These are phyloP conservation scores for Mizuhopecten yessoensis DNA, from an alignment of 1,140 invertebrate species.

Conservation along the genomic window DNA sequence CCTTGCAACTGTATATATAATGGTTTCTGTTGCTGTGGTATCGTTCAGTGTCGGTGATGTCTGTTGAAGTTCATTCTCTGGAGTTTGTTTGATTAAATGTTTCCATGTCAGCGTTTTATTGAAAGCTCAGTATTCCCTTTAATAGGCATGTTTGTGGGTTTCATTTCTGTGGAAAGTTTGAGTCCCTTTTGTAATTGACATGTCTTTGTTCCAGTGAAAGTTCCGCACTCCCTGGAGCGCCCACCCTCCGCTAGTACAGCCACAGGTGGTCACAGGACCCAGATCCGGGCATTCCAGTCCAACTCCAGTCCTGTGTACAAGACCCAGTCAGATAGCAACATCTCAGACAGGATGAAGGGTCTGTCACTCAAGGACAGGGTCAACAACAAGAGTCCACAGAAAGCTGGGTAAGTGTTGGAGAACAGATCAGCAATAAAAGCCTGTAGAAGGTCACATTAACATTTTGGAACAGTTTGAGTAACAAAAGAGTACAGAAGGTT, in stretches of 20 bases:
- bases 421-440: constrained; percentile 34
- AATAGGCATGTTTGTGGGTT: no score
- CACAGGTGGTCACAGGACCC: constrained; percentile 53
- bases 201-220: constrained; percentile 54
- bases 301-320: constrained; percentile 73
- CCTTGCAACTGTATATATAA: no score
- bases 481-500: no score
- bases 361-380: background rate
- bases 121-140: background rate
- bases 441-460: background rate
- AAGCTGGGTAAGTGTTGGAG: background rate
- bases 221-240: constrained; percentile 55
- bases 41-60: no score
- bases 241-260: constrained; percentile 63
- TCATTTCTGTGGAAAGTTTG: no score
- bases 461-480: no score
- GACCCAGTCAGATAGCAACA: constrained; percentile 65
- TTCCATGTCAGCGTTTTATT: no score
- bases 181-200: no score
- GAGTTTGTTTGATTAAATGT: no score
- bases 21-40: no score
- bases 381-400: constrained; percentile 48
- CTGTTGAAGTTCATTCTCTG: no score
- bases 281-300: constrained; percentile 65
- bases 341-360: constrained; percentile 53